phyloP scores from a whole-genome alignment of 1,140 invertebrate species.

The Potamilus streckersoni region DNA sequence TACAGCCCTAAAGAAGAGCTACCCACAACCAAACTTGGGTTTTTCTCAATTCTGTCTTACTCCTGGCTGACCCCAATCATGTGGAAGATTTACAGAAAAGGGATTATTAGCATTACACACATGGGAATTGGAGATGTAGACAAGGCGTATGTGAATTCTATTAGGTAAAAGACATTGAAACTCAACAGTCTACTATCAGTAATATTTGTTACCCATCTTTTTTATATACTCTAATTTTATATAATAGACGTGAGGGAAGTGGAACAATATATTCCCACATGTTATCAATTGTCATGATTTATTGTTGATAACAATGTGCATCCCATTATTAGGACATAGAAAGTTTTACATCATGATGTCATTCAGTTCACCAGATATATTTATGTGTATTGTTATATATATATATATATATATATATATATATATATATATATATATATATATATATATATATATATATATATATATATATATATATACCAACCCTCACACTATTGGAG shows the following conservation, averaged over 20 bases:
- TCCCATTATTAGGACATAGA: too few relatives aligned
- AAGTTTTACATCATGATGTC: too few relatives aligned
- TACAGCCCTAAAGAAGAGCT: conserved; percentile 57
- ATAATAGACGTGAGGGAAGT: neutral
- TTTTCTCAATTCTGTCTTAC: conserved; percentile 72
- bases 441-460: too few relatives aligned
- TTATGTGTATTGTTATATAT: too few relatives aligned
- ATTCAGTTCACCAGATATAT: too few relatives aligned
- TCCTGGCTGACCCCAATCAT: conserved; percentile 74
- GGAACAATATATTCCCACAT: neutral
- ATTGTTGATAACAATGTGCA: too few relatives aligned
- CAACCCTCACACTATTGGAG: too few relatives aligned
- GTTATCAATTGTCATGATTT: neutral
- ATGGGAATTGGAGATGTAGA: conserved; percentile 71
- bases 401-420: too few relatives aligned
- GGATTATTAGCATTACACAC: conserved; percentile 67
- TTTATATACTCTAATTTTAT: neutral
- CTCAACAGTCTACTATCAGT: too few relatives aligned
- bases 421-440: too few relatives aligned
- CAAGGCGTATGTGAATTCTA: conserved; percentile 66
- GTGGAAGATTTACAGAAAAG: conserved; percentile 72
- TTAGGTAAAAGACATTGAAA: conserved; percentile 39
- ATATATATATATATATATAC: too few relatives aligned
- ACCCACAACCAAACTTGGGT: conserved; percentile 70
- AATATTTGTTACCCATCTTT: neutral